Conservation (phyloP, 1,140 invertebrate species). For the Euwallacea fornicatus region DNA sequence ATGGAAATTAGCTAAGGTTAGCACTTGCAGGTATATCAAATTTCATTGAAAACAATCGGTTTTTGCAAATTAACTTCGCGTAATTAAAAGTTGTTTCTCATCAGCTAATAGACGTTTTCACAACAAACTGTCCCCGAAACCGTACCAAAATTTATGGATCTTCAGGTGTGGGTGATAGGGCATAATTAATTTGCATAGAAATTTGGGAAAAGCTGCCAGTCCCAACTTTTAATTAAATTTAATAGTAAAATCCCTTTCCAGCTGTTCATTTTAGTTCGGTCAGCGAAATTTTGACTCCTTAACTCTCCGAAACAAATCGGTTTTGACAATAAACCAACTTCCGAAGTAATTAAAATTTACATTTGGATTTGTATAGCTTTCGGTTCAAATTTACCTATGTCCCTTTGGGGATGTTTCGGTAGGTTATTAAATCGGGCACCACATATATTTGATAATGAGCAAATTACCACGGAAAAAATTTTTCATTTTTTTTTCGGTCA, state of each 20-base stretch:
- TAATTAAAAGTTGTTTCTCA: too few relatives aligned
- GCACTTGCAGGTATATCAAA: too few relatives aligned
- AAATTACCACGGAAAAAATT: too few relatives aligned
- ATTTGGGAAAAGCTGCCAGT: conserved; percentile 8
- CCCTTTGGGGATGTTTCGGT: not conserved
- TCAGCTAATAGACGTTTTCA: too few relatives aligned
- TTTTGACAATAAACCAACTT: conserved; percentile 13
- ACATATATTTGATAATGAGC: not conserved
- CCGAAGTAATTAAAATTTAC: conserved; percentile 12
- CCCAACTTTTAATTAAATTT: conserved; percentile 17
- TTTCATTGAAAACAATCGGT: too few relatives aligned
- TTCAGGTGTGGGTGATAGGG: conserved; percentile 1
- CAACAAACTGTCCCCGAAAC: too few relatives aligned
- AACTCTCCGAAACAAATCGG: conserved; percentile 8
- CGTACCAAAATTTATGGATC: not conserved
- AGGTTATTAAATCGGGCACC: not conserved
- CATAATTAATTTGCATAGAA: conserved; percentile 7
- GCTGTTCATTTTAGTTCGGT: conserved; percentile 6
- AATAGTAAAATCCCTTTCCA: conserved; percentile 4
- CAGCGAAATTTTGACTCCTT: conserved; percentile 1
- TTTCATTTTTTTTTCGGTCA: too few relatives aligned
- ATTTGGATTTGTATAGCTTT: conserved; percentile 4
- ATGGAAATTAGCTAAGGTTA: too few relatives aligned
- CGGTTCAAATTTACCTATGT: not conserved
- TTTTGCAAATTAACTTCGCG: too few relatives aligned